Conservation (phyloP, 92 coral and sea anemone genomes). For the Galaxea fascicularis region DNA sequence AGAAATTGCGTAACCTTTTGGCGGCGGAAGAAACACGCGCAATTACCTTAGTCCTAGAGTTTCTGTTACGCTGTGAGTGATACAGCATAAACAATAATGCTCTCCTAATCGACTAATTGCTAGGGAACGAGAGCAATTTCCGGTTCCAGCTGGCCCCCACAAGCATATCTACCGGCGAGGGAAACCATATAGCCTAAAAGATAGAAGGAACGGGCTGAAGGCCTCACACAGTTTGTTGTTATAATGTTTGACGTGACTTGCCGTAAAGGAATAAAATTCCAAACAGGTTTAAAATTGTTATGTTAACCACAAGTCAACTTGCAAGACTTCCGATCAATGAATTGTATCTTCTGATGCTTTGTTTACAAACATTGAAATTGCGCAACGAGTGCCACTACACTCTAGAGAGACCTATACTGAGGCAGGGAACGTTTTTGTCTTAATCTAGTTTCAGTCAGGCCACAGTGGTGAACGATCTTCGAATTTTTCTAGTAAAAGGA, state of each 20-base stretch:
- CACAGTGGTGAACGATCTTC: neutral
- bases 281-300: neutral
- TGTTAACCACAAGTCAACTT: neutral
- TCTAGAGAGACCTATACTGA: neutral
- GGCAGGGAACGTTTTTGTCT: no score
- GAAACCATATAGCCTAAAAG: neutral
- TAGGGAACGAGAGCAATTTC: constrained; percentile 15
- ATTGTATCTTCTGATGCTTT: neutral
- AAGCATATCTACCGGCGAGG: neutral
- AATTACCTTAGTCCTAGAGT: neutral
- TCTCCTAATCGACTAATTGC: neutral
- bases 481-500: neutral
- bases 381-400: neutral
- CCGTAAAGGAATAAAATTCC: neutral
- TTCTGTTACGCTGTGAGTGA: neutral
- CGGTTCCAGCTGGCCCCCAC: neutral
- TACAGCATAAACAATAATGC: neutral
- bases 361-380: neutral
- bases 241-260: neutral
- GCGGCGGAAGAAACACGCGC: neutral
- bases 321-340: constrained; percentile 5
- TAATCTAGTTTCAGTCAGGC: no score
- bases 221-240: constrained; percentile 24
- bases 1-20: neutral
- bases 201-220: neutral